A percentile compares a stretch with the other conserved stretches of the same genome.
These are phyloP conservation scores for Automeris io DNA, from an alignment of 2,888 invertebrate genomes.

Conservation along the genomic window DNA sequence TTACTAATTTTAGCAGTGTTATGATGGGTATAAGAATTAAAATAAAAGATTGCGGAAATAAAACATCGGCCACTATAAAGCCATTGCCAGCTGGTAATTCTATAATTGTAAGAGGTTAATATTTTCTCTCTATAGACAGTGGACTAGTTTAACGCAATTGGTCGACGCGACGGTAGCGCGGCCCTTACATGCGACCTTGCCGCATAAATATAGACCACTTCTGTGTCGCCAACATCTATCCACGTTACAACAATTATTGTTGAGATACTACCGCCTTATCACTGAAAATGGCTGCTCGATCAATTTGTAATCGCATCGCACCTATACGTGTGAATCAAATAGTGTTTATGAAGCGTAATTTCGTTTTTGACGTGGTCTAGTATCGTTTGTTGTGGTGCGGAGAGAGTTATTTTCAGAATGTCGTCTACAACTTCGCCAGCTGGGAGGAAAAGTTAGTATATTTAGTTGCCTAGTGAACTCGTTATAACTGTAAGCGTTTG, in stretches of 20 bases:
- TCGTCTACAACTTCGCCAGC: slow-evolving; percentile 56
- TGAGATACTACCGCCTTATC: slow-evolving; percentile 58
- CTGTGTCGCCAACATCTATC: slow-evolving; percentile 53
- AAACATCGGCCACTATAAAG: neutral
- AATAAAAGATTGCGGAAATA: neutral
- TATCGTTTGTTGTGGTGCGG: slow-evolving; percentile 32
- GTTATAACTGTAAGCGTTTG: slow-evolving; percentile 6
- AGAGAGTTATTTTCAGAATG: slow-evolving; percentile 54
- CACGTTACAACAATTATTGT: slow-evolving; percentile 33
- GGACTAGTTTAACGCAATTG: slow-evolving; percentile 34
- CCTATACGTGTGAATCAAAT: slow-evolving; percentile 42
- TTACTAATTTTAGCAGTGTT: too few species aligned
- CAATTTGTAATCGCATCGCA: slow-evolving; percentile 52
- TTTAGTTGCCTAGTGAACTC: slow-evolving; percentile 24
- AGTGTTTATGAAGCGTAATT: slow-evolving; percentile 52
- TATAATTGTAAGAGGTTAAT: slow-evolving; percentile 5
- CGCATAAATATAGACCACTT: slow-evolving; percentile 55
- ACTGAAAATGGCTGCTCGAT: slow-evolving; percentile 70
- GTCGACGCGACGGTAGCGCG: slow-evolving; percentile 35
- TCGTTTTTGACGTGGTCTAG: slow-evolving; percentile 50
- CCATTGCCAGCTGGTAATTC: neutral
- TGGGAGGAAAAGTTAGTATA: slow-evolving; percentile 64
- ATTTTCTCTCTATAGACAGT: slow-evolving; percentile 17
- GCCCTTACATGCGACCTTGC: slow-evolving; percentile 61
- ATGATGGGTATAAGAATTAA: too few species aligned